Evolutionary conservation across 2,113 vertebrate genomes (phyloP).

Genomic region (Scopus umbretta): DNA sequence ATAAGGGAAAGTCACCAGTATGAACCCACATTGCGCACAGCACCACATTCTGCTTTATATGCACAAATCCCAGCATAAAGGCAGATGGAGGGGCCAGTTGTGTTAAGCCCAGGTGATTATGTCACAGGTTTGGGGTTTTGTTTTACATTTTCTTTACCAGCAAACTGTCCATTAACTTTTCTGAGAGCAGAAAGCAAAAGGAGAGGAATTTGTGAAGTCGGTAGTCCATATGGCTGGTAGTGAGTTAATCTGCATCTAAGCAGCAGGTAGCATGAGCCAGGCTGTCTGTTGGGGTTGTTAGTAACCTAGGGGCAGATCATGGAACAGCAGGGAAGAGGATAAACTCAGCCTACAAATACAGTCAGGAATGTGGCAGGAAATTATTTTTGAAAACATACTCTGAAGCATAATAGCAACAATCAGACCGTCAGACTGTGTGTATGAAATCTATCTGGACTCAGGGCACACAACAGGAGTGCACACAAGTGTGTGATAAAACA

Average conservation of each 20-base stretch:
- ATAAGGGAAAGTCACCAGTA: background rate
- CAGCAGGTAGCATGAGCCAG: slow-evolving; percentile 78
- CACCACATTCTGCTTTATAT: background rate
- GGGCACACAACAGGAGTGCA: background rate
- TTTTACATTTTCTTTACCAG: slow-evolving; percentile 22
- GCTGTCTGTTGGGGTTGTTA: slow-evolving; percentile 79
- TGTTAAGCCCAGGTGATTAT: slow-evolving; percentile 64
- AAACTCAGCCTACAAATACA: slow-evolving; percentile 76
- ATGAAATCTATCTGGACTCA: slow-evolving; percentile 9
- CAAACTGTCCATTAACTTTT: slow-evolving; percentile 69
- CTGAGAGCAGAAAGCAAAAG: slow-evolving; percentile 66
- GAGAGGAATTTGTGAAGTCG: slow-evolving; percentile 77
- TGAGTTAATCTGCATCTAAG: slow-evolving; percentile 75
- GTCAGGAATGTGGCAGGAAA: slow-evolving; percentile 82
- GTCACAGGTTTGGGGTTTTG: slow-evolving; percentile 57
- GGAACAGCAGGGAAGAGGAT: slow-evolving; percentile 81
- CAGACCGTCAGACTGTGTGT: slow-evolving; percentile 30
- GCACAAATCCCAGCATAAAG: slow-evolving; percentile 23
- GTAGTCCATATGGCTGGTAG: slow-evolving; percentile 78
- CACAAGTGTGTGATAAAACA: background rate
- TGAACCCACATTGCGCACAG: background rate
- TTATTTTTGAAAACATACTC: slow-evolving; percentile 76
- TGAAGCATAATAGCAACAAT: slow-evolving; percentile 69
- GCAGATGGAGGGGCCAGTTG: slow-evolving; percentile 73
- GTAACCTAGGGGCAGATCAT: slow-evolving; percentile 80